Evolutionary conservation across 2,797 vertebrate species (phyloP), one percentile per base, ranked within the genome.

Genomic region (Enteromius mattozi): DNA sequence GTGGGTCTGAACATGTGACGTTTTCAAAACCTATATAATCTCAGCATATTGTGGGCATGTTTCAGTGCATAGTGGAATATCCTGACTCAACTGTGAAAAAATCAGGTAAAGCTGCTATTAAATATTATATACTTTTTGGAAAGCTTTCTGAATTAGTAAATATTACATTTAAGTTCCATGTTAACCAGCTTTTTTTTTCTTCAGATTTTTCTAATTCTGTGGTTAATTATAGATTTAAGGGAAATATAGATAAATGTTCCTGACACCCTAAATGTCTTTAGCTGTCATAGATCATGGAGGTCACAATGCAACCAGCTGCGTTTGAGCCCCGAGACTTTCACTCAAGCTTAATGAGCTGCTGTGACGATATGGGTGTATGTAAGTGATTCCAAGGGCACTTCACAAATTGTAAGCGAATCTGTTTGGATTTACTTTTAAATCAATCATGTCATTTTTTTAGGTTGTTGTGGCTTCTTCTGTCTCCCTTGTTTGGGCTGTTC

Each of bases 331-430:
- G 93, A 0, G 49, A 94, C 0, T 97, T 97, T 94, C 95, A 96
- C 90, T 93, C 95, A 0, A 87, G 91, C 19, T 0, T 97, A 78
- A 71, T 86, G 0, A 91, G 94, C 6, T 94, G 91, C 91, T 95
- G 90, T 47, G 92, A 91, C 0, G 94, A 97, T 91, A 89, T 84
- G 0, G 24, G 94, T 0, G 92, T 94, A 1, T 97, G 97, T 98
- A 90, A 96, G 96, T 78, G 6, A 56, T 24, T 35, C 45, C 40
- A 37, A 2, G 16, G 24, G 0, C 27, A 49, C 17, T 9, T 5
- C 40, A 65, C 68, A 45, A 14, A 24, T 37, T 88, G 0, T 14
- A 65, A 75, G 17, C 68, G 8, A 27, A 75, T 78, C 1, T 56
- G 8, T 16, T 12, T 27, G 27, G 8, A 30, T 47, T 76, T 27